Conservation (phyloP, 2,888 invertebrate genomes). For the Tuberolachnus salignus region DNA sequence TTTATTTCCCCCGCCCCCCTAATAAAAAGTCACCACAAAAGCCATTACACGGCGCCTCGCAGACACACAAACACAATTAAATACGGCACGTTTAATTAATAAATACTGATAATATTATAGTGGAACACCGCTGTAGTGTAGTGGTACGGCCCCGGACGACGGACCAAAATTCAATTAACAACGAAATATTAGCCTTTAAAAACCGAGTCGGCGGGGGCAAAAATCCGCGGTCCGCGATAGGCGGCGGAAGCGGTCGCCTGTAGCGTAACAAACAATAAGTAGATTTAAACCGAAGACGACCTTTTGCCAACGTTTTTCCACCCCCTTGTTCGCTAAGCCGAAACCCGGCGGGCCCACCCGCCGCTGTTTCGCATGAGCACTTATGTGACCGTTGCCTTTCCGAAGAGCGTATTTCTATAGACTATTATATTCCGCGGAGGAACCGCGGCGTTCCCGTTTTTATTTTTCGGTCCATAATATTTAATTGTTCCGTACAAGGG, state of each 20-base stretch:
- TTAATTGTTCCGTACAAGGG: too few relatives aligned
- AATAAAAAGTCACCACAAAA: conserved; percentile 25
- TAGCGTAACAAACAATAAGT: conserved; percentile 8
- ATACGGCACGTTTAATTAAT: conserved; percentile 35
- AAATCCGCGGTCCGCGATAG: conserved; percentile 1
- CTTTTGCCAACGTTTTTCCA: conserved; percentile 8
- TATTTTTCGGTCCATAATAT: too few relatives aligned
- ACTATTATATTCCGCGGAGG: too few relatives aligned
- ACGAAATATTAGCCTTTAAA: conserved; percentile 39
- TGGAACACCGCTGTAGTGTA: conserved; percentile 5
- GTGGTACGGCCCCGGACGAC: not conserved
- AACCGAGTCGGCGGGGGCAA: conserved; percentile 5
- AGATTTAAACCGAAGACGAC: conserved; percentile 32
- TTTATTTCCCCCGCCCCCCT: not conserved
- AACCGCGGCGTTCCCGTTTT: too few relatives aligned
- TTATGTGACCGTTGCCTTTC: too few relatives aligned
- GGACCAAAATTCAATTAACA: conserved; percentile 44
- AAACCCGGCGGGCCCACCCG: too few relatives aligned
- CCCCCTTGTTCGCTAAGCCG: too few relatives aligned
- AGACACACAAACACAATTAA: not conserved
- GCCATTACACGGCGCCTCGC: not conserved
- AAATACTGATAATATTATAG: conserved; percentile 15
- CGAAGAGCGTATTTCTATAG: too few relatives aligned
- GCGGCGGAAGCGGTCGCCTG: not conserved
- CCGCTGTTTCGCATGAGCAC: too few relatives aligned